phyloP scores from a whole-genome alignment of 2,113 vertebrate genomes.

The Paramisgurnus dabryanus region DNA sequence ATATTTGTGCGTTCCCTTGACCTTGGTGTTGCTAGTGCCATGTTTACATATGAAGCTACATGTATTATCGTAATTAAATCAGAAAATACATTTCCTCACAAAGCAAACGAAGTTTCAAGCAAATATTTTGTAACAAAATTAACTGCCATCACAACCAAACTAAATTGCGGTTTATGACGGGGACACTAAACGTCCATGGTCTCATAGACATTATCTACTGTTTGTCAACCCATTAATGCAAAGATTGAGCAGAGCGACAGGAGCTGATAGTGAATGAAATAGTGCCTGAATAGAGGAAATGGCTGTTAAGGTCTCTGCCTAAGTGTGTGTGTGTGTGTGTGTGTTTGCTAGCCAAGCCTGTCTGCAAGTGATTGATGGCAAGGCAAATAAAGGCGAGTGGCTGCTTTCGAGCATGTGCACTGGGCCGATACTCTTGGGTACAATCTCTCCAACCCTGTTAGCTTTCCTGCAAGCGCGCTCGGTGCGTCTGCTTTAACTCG shows the following conservation, averaged over 20 bases:
- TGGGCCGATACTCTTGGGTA: slow-evolving; percentile 34
- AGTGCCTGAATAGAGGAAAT: slow-evolving; percentile 51
- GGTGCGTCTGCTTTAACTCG: not conserved
- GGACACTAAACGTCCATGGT: slow-evolving; percentile 8
- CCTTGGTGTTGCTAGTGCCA: no score
- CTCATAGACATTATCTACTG: slow-evolving; percentile 19
- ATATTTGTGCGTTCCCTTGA: no score
- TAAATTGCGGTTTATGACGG: slow-evolving; percentile 6
- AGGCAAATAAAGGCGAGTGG: slow-evolving; percentile 57
- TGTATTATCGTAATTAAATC: not conserved
- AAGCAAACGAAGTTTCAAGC: not conserved
- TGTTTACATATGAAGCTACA: no score
- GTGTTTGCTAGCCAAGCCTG: slow-evolving; percentile 15
- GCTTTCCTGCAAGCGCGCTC: slow-evolving; percentile 17
- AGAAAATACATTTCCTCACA: not conserved
- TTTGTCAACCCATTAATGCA: slow-evolving; percentile 12
- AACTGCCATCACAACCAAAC: not conserved
- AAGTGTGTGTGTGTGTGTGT: slow-evolving; percentile 6
- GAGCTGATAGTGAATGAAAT: slow-evolving; percentile 18
- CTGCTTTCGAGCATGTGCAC: slow-evolving; percentile 41
- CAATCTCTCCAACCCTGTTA: slow-evolving; percentile 33
- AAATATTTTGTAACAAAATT: not conserved
- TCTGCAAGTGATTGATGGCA: slow-evolving; percentile 50
- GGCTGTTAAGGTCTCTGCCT: slow-evolving; percentile 9
- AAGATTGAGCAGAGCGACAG: not conserved